Evolutionary conservation across 2,797 vertebrate species (phyloP).

Genomic region (Rhynchotus rufescens): DNA sequence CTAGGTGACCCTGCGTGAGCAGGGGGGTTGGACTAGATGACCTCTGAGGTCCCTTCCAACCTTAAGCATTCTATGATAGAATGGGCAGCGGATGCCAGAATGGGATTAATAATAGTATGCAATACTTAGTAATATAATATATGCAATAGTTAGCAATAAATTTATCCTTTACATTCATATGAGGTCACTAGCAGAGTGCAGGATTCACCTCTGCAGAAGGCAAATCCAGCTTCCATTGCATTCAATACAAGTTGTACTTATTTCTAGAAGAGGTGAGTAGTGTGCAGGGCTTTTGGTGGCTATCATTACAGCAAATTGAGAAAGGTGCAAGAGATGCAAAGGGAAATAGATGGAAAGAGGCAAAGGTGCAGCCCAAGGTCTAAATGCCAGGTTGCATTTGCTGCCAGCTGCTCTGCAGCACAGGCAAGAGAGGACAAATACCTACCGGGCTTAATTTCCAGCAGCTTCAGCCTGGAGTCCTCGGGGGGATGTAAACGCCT

Average conservation of each 20-base stretch:
- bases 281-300: neutral
- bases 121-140: neutral
- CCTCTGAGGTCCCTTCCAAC: too few species aligned
- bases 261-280: neutral
- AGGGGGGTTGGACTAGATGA: too few species aligned
- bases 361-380: constrained; percentile 18
- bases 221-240: neutral
- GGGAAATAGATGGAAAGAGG: constrained; percentile 1
- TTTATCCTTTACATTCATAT: neutral
- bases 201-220: neutral
- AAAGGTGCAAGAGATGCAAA: constrained; percentile 10
- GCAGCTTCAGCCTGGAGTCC: constrained; percentile 91
- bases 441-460: constrained; percentile 94
- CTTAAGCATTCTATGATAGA: too few species aligned
- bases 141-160: constrained; percentile 4
- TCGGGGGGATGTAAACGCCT: constrained; percentile 91
- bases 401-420: constrained; percentile 44
- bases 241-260: neutral
- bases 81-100: neutral
- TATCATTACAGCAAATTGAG: neutral
- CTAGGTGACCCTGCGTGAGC: too few species aligned
- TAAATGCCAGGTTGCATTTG: constrained; percentile 13
- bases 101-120: neutral
- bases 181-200: neutral
- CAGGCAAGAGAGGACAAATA: neutral